Conservation (phyloP, 2,888 invertebrate genomes). For the Ichneumon xanthorius region DNA sequence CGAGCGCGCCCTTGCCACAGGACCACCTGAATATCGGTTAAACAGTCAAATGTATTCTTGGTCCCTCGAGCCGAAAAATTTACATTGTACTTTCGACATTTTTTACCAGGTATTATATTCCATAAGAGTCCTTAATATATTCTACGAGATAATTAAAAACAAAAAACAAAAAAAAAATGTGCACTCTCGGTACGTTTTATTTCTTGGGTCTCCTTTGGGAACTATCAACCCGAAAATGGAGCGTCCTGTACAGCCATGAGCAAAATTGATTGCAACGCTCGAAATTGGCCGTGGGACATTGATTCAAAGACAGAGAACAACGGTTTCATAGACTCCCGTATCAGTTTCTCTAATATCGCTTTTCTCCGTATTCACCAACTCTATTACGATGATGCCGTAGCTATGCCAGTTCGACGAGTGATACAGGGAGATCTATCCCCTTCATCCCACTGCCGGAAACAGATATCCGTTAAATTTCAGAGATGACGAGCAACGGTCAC, state of each 20-base stretch:
- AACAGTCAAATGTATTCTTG: neutral
- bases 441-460: neutral
- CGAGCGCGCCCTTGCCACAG: neutral
- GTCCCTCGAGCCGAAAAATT: neutral
- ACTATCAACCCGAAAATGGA: neutral
- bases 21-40: neutral
- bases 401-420: neutral
- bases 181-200: neutral
- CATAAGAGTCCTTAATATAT: neutral
- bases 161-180: neutral
- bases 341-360: constrained; percentile 4
- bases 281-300: neutral
- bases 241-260: neutral
- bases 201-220: neutral
- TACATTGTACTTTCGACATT: neutral
- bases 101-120: neutral
- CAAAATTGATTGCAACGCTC: neutral
- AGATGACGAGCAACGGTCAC: constrained; percentile 3
- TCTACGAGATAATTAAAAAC: neutral
- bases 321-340: neutral
- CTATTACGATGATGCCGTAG: neutral
- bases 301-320: neutral
- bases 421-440: neutral
- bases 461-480: constrained; percentile 3
- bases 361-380: constrained; percentile 11